A percentile compares a stretch with the other conserved stretches of the same genome.
phyloP scores from a whole-genome alignment of 2,113 vertebrate genomes.

The Morone saxatilis region DNA sequence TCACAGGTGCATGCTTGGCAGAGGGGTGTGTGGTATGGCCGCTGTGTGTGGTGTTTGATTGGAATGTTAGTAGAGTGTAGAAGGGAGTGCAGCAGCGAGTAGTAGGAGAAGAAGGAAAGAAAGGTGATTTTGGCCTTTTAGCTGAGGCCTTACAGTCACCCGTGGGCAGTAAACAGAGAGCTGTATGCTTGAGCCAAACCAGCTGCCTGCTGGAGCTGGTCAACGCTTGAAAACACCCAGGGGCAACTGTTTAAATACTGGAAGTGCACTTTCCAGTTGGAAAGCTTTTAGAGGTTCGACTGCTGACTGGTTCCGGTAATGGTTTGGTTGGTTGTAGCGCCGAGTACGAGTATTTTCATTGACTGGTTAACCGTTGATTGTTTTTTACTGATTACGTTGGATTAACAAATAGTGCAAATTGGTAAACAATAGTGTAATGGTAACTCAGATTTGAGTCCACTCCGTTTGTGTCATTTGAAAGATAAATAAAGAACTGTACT shows the following conservation, averaged over 20 bases:
- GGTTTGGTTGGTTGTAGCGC: not conserved
- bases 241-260: constrained; percentile 33
- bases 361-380: not conserved
- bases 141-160: constrained; percentile 58
- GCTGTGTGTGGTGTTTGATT: constrained; percentile 31
- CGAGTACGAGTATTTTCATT: not conserved
- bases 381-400: constrained; percentile 1
- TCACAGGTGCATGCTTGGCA: constrained; percentile 76
- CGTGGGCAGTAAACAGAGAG: constrained; percentile 60
- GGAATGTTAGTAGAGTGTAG: constrained; percentile 38
- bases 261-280: not conserved
- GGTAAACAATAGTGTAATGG: not conserved
- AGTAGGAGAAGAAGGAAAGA: constrained; percentile 43
- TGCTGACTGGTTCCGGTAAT: not conserved
- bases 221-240: constrained; percentile 33
- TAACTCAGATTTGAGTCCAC: not conserved
- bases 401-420: not conserved
- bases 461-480: too few relatives aligned
- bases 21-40: constrained; percentile 41
- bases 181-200: constrained; percentile 40
- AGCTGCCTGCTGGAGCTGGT: constrained; percentile 45
- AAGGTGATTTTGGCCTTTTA: constrained; percentile 70
- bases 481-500: too few relatives aligned
- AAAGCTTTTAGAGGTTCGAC: not conserved
- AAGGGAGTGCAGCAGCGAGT: constrained; percentile 13